Percentiles rank a stretch among this genome's conserved stretches.
Evolutionary conservation across 1,140 invertebrate genomes (phyloP).

Genomic region (Dendrolimus punctatus): DNA sequence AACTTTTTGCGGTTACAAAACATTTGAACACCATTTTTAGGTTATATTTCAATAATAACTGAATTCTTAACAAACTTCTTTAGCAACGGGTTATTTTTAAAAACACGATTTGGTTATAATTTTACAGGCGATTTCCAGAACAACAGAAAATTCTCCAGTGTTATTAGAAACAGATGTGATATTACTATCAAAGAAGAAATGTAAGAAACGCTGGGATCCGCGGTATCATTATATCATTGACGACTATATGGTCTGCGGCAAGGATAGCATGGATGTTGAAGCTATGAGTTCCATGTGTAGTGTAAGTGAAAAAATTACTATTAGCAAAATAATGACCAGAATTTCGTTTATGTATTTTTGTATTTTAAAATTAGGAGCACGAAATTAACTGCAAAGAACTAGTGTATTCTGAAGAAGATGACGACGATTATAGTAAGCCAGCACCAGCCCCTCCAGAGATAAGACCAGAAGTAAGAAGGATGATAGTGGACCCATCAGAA

Average conservation of each 20-base stretch:
- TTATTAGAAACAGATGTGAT: constrained; percentile 37
- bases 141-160: constrained; percentile 23
- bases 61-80: too few relatives aligned
- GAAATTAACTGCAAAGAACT: constrained; percentile 46
- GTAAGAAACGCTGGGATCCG: constrained; percentile 35
- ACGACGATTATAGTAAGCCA: not conserved
- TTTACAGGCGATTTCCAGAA: not conserved
- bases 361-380: constrained; percentile 22
- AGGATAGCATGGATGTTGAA: constrained; percentile 10
- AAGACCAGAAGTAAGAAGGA: constrained; percentile 11
- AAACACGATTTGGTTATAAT: not conserved
- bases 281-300: constrained; percentile 20
- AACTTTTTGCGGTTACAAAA: too few relatives aligned
- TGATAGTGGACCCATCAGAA: constrained; percentile 10
- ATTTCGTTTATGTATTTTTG: not conserved
- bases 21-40: too few relatives aligned
- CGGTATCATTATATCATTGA: constrained; percentile 45
- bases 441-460: constrained; percentile 3
- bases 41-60: too few relatives aligned
- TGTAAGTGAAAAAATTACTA: constrained; percentile 11
- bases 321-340: too few relatives aligned
- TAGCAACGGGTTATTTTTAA: too few relatives aligned
- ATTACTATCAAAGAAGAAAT: constrained; percentile 32
- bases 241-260: constrained; percentile 35
- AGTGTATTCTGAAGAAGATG: constrained; percentile 32